phyloP scores from a whole-genome alignment of 2,888 invertebrate species.

The Cyclophora punctaria region DNA sequence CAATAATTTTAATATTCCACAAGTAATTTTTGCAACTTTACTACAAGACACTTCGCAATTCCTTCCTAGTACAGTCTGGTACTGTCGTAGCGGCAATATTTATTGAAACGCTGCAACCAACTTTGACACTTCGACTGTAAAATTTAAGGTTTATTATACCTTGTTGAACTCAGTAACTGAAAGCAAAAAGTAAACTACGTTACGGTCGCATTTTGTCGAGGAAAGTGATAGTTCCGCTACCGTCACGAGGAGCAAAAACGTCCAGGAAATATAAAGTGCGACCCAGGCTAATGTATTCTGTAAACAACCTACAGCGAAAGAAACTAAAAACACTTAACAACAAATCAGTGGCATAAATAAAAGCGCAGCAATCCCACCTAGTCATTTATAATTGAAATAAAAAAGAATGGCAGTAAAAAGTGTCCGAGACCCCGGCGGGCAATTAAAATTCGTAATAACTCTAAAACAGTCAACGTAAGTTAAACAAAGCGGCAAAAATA shows the following conservation, averaged over 20 bases:
- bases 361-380: conserved; percentile 8
- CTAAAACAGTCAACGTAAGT: conserved; percentile 59
- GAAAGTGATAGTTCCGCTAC: conserved; percentile 6
- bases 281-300: background rate
- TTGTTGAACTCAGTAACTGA: background rate
- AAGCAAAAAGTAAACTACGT: conserved; percentile 2
- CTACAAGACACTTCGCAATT: conserved; percentile 1
- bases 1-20: background rate
- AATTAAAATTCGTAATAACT: conserved; percentile 66
- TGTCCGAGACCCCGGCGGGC: conserved; percentile 38
- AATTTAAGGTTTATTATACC: background rate
- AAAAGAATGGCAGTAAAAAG: conserved; percentile 37
- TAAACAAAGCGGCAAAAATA: conserved; percentile 63
- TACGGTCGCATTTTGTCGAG: conserved; percentile 7
- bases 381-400: conserved; percentile 18
- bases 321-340: background rate
- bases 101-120: background rate
- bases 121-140: background rate
- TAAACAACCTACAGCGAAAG: background rate
- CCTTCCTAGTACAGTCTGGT: conserved; percentile 9
- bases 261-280: conserved; percentile 1
- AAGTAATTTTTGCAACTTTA: conserved; percentile 1
- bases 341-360: conserved; percentile 9
- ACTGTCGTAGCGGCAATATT: conserved; percentile 6
- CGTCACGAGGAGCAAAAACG: conserved; percentile 3